Conservation (phyloP, 2,797 vertebrate species). For the Hoplostethus atlanticus region DNA sequence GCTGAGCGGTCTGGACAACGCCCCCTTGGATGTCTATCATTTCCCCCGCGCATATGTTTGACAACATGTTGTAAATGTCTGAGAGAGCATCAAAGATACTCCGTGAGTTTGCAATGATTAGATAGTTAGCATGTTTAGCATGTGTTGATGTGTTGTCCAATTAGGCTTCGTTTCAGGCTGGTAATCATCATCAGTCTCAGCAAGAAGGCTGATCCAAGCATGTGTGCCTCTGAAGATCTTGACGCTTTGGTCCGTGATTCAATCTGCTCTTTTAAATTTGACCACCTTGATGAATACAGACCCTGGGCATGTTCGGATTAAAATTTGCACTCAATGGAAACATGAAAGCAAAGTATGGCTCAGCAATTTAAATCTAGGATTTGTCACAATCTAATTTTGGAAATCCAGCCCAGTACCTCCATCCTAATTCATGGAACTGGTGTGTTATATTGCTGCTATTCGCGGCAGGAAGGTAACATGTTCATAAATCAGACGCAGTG, state of each 20-base stretch:
- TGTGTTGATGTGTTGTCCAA: slow-evolving; percentile 17
- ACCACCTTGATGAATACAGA: neutral
- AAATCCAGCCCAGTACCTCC: slow-evolving; percentile 28
- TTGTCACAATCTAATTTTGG: slow-evolving; percentile 65
- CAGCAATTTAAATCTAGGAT: slow-evolving; percentile 52
- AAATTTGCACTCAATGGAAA: slow-evolving; percentile 14
- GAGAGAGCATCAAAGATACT: neutral
- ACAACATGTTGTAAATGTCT: slow-evolving; percentile 30
- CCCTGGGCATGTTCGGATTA: slow-evolving; percentile 9
- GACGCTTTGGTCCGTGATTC: neutral
- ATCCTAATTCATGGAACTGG: slow-evolving; percentile 45
- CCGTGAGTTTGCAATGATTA: slow-evolving; percentile 16
- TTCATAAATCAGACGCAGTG: slow-evolving; percentile 23
- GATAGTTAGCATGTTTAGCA: slow-evolving; percentile 2
- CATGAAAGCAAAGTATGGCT: slow-evolving; percentile 4
- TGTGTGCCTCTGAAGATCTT: neutral
- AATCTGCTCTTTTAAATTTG: neutral
- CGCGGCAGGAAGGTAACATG: slow-evolving; percentile 5
- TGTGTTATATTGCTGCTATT: slow-evolving; percentile 25
- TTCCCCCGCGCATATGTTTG: slow-evolving; percentile 38
- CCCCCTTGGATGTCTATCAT: slow-evolving; percentile 30
- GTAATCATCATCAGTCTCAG: neutral
- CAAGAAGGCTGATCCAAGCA: slow-evolving; percentile 18
- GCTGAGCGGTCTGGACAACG: slow-evolving; percentile 59
- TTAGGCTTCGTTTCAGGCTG: slow-evolving; percentile 8